A percentile compares a stretch with the other conserved stretches of the same genome.
Evolutionary conservation across 2,888 invertebrate species (phyloP).

Genomic region (Orchesella flavescens): DNA sequence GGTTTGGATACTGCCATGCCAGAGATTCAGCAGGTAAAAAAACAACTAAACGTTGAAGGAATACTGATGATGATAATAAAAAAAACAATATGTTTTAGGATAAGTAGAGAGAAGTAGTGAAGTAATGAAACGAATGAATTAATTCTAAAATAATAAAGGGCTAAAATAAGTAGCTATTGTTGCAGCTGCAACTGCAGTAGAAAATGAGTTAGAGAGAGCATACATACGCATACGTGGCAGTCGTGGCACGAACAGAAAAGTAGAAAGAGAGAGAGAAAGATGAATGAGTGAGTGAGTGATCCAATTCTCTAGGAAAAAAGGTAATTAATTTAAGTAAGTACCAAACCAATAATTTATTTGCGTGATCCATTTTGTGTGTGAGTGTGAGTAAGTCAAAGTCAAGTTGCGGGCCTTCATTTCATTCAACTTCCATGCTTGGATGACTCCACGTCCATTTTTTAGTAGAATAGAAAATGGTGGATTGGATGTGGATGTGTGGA

Average conservation of each 20-base stretch:
- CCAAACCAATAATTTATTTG: slow-evolving; percentile 57
- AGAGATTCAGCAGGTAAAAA: slow-evolving; percentile 8
- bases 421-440: slow-evolving; percentile 31
- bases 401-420: not conserved
- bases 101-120: not conserved
- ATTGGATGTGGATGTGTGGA: too few species aligned
- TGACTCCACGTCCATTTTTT: slow-evolving; percentile 1
- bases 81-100: not conserved
- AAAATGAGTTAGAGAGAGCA: not conserved
- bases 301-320: slow-evolving; percentile 36
- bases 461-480: slow-evolving; percentile 5
- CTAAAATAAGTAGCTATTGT: not conserved
- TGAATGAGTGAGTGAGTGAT: slow-evolving; percentile 25
- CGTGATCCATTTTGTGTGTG: slow-evolving; percentile 48
- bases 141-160: slow-evolving; percentile 11
- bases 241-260: not conserved
- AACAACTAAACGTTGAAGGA: slow-evolving; percentile 8
- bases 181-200: not conserved
- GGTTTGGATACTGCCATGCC: not conserved
- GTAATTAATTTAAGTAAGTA: slow-evolving; percentile 52
- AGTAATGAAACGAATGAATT: slow-evolving; percentile 21
- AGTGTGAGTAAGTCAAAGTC: slow-evolving; percentile 6
- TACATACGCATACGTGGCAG: not conserved
- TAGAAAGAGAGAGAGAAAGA: too few species aligned
- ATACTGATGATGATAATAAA: slow-evolving; percentile 20